Evolutionary conservation across 2,888 invertebrate species (phyloP).

Genomic region (Biston stratarius): DNA sequence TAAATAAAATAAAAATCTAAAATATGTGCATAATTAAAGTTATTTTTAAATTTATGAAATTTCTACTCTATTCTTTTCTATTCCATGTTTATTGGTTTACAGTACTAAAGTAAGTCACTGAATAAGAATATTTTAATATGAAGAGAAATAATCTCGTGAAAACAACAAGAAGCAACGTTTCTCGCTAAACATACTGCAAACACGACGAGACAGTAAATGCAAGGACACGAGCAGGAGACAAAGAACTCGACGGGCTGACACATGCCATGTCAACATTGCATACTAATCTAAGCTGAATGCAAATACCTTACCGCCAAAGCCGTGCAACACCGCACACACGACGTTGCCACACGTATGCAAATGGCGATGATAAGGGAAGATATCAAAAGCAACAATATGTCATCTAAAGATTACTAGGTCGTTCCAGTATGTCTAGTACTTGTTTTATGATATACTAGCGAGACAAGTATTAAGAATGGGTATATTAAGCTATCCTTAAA

Average conservation of each 20-base stretch:
- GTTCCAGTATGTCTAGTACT: too few species aligned
- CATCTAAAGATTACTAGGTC: too few species aligned
- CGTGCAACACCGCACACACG: conserved; percentile 6
- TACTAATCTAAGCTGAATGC: conserved; percentile 27
- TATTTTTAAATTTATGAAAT: too few species aligned
- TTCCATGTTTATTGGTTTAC: neutral
- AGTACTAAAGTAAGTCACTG: neutral
- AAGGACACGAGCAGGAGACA: conserved; percentile 28
- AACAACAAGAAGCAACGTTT: neutral
- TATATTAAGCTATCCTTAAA: too few species aligned
- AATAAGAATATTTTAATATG: neutral
- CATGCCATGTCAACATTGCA: conserved; percentile 27
- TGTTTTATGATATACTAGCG: too few species aligned
- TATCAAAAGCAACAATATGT: too few species aligned
- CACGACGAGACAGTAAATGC: conserved; percentile 19
- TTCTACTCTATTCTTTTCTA: too few species aligned
- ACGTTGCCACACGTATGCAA: conserved; percentile 18
- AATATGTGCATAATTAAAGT: too few species aligned
- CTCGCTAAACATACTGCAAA: conserved; percentile 11
- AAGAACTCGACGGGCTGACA: conserved; percentile 25
- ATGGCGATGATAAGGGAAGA: conserved; percentile 37
- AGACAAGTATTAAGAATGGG: too few species aligned
- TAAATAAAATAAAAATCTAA: too few species aligned
- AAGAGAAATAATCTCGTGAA: neutral
- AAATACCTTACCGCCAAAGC: conserved; percentile 32